Evolutionary conservation across 1,140 invertebrate genomes (phyloP).

Genomic region (Drosophila arawakana): DNA sequence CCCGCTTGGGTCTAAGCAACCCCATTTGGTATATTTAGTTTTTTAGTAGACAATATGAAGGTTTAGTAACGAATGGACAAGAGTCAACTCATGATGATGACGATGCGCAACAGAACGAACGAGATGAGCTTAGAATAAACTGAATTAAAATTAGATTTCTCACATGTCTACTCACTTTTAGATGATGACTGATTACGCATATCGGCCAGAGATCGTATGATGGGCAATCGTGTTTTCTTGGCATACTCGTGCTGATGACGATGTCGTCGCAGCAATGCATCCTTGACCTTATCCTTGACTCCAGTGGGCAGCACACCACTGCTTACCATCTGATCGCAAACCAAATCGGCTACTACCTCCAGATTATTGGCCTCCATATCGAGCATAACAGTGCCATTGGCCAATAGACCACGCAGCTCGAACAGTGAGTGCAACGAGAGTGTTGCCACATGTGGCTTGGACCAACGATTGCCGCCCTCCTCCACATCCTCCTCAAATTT

Average conservation of each 20-base stretch:
- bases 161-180: conserved; percentile 92
- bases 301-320: conserved; percentile 90
- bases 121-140: conserved; percentile 61
- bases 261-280: conserved; percentile 95
- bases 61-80: conserved; percentile 61
- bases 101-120: conserved; percentile 52
- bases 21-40: conserved; percentile 29
- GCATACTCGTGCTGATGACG: conserved; percentile 96
- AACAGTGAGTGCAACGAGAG: conserved; percentile 96
- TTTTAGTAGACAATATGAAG: conserved; percentile 17
- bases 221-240: conserved; percentile 94
- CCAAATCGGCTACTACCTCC: conserved; percentile 94
- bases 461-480: conserved; percentile 97
- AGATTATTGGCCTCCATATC: conserved; percentile 95
- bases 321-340: conserved; percentile 96
- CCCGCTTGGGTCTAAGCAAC: conserved; percentile 66
- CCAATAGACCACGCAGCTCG: conserved; percentile 93
- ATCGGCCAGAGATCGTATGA: conserved; percentile 98
- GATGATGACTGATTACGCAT: conserved; percentile 98
- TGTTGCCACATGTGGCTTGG: conserved; percentile 97
- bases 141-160: neutral
- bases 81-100: conserved; percentile 42
- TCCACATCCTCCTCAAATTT: conserved; percentile 98
- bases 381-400: conserved; percentile 95
- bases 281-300: conserved; percentile 92